Conservation (phyloP, 64 coral and sea anemone genomes). For the Actinia tenebrosa region DNA sequence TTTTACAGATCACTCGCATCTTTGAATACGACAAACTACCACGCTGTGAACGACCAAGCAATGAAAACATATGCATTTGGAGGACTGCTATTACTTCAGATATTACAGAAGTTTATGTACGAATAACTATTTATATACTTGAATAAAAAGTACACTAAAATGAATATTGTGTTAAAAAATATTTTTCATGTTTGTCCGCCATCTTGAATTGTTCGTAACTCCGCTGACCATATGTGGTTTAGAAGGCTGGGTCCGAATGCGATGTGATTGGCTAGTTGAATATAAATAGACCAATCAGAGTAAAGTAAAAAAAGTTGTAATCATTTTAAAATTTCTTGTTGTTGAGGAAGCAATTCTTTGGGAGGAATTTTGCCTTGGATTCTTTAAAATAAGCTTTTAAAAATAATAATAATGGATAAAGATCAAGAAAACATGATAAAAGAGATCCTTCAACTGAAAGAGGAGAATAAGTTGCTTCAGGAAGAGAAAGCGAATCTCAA, state of each 20-base stretch:
- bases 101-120: background rate
- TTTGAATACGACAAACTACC: background rate
- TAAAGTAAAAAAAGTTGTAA: background rate
- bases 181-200: background rate
- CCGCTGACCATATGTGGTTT: background rate
- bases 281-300: background rate
- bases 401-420: conserved; percentile 2
- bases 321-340: background rate
- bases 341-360: background rate
- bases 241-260: background rate
- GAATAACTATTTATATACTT: background rate
- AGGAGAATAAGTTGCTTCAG: conserved; percentile 31
- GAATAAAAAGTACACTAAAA: background rate
- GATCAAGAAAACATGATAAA: conserved; percentile 19
- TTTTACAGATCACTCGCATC: background rate
- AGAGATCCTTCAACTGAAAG: conserved; percentile 24
- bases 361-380: background rate
- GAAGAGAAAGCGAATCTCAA: conserved; percentile 52
- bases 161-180: background rate
- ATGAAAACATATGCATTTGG: background rate
- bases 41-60: background rate
- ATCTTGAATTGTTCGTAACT: background rate
- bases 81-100: background rate
- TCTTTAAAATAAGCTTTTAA: background rate
- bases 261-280: background rate